Base-by-base conservation (phyloP, 2,797 vertebrate genomes). In the Pipistrellus pipistrellus region DNA sequence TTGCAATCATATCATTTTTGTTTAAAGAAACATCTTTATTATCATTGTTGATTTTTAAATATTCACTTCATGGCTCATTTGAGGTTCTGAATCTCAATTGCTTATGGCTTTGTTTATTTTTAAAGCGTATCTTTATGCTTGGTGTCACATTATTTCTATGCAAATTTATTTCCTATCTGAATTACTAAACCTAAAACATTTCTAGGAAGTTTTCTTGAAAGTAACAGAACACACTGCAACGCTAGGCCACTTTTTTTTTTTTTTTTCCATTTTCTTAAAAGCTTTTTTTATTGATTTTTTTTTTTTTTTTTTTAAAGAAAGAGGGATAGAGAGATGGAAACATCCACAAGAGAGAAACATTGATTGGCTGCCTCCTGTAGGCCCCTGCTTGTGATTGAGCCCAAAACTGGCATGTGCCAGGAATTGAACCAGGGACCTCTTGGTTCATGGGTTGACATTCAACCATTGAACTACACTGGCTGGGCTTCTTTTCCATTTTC, bases 31-130 rank as follows among this genome's bases (percentile, higher is more conserved):
- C 30, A 59, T 75, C 9, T 72, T 64, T 82, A 35, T 55, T n/a
- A 5, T 90, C 51, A 87, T 82, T 77, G 18, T 72, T 90, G 32
- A 87, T 51, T 92, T 90, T 90, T 72, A 71, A 78, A 77, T 84
- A 87, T 35, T 87, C 21, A 18, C 68, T 62, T 46, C 32, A 53
- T 46, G 25, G 32, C 13, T 90, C 76, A 62, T 88, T 55, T 5
- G 68, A 68, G 44, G 7, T 75, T 95, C 86, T 64, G 62, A 62
- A 73, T 92, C 21, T 82, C 62, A 78, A 6, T 48, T 88, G 62
- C 41, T 77, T 85, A 64, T 10, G 14, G 32, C 41, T 90, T 69
- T 91, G 25, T 69, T 84, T 64, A 51, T 90, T 92, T 91, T 75
- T 89, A 51, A 88, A 68, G 32, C 23, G 20, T 76, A n/a, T 46